Evolutionary conservation across 2,113 vertebrate species (phyloP).

Genomic region (Phainopepla nitens): DNA sequence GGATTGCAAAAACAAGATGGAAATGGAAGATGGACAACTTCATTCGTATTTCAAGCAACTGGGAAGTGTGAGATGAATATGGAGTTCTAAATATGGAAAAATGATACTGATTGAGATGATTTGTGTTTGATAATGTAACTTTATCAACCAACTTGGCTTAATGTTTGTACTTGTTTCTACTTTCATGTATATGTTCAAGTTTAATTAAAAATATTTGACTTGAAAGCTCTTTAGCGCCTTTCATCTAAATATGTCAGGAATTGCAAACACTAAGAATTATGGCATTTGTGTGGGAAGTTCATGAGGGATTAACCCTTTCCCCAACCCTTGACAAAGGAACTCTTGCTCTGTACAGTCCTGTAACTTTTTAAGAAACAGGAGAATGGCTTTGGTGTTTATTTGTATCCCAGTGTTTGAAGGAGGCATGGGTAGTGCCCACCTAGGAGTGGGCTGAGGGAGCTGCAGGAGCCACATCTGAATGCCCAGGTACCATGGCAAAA

Average conservation of each 20-base stretch:
- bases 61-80: background rate
- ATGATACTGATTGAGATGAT: background rate
- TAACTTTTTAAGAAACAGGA: background rate
- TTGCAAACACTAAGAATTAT: background rate
- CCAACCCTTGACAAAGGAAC: background rate
- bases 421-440: rapidly evolving
- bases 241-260: slow-evolving; percentile 34
- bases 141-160: background rate
- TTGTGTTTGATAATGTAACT: slow-evolving; percentile 21
- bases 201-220: slow-evolving; percentile 62
- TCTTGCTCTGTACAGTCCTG: rapidly evolving
- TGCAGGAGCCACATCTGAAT: background rate
- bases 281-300: background rate
- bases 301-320: background rate
- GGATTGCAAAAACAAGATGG: background rate
- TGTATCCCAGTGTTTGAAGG: background rate
- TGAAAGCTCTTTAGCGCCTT: slow-evolving; percentile 53
- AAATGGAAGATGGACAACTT: background rate
- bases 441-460: background rate
- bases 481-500: background rate
- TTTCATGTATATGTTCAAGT: slow-evolving; percentile 43
- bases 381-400: background rate
- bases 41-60: background rate
- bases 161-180: slow-evolving; percentile 54
- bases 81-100: background rate